phyloP scores from a whole-genome alignment of 1,140 invertebrate species.

The Scaptodrosophila lebanonensis region DNA sequence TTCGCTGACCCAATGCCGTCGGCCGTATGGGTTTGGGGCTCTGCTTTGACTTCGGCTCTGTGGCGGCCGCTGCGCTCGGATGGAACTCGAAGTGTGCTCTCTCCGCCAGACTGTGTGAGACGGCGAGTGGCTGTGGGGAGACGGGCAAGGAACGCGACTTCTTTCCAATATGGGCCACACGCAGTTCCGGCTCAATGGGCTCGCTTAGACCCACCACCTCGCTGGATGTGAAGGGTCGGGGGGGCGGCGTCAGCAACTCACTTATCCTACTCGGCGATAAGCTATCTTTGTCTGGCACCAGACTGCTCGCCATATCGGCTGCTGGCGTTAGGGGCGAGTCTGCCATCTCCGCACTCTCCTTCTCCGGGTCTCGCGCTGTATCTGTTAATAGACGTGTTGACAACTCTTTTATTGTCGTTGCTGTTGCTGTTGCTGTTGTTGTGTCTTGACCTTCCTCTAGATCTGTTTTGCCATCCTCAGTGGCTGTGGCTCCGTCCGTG shows the following conservation, averaged over 20 bases:
- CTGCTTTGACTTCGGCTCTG: slow-evolving; percentile 13
- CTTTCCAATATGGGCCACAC: slow-evolving; percentile 46
- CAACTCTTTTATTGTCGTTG: background rate
- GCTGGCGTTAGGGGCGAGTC: too few species aligned
- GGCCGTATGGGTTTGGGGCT: background rate
- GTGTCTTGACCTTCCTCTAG: slow-evolving; percentile 13
- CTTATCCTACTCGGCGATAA: too few species aligned
- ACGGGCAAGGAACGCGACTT: slow-evolving; percentile 68
- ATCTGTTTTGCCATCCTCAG: slow-evolving; percentile 5
- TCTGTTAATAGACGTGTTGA: too few species aligned
- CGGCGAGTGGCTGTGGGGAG: slow-evolving; percentile 61
- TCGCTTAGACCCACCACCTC: slow-evolving; percentile 61
- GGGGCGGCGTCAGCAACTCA: slow-evolving; percentile 58
- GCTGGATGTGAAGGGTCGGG: slow-evolving; percentile 66
- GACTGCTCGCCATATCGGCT: too few species aligned
- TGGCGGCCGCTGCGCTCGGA: background rate
- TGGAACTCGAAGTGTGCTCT: slow-evolving; percentile 57
- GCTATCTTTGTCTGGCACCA: too few species aligned
- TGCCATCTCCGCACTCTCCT: background rate
- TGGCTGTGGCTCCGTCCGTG: slow-evolving; percentile 7
- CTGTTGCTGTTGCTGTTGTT: background rate
- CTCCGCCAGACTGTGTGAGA: slow-evolving; percentile 40
- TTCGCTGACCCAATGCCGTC: background rate
- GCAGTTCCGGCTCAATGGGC: slow-evolving; percentile 54
- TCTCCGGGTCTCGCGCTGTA: background rate